A percentile compares a stretch with the other conserved stretches of the same genome.
Conservation (phyloP, 2,888 invertebrate genomes). For the Junonia oenone region DNA sequence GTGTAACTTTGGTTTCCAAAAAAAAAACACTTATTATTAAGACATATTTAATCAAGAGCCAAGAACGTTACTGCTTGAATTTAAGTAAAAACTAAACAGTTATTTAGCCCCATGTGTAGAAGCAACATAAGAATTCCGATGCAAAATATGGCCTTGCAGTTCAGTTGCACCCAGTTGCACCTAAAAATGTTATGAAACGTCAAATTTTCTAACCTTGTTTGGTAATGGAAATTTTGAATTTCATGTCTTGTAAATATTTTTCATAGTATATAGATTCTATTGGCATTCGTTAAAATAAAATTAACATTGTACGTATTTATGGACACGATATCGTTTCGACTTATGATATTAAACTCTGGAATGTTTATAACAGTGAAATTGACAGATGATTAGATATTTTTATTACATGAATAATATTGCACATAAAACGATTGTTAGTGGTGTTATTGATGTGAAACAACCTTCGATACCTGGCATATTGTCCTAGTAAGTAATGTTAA, state of each 20-base stretch:
- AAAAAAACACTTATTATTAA: too few species aligned
- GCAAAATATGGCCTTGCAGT: conserved; percentile 9
- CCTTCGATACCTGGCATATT: background rate
- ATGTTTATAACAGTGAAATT: conserved; percentile 40
- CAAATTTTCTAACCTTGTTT: conserved; percentile 38
- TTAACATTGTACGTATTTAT: background rate
- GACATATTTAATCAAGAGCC: too few species aligned
- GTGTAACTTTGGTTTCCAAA: too few species aligned
- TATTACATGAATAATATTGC: conserved; percentile 23
- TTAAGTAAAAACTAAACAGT: background rate
- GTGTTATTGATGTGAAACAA: background rate
- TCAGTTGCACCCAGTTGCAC: conserved; percentile 9
- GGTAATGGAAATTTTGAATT: conserved; percentile 8
- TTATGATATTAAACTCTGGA: conserved; percentile 22
- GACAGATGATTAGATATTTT: conserved; percentile 35
- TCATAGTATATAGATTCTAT: background rate
- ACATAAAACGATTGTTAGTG: background rate
- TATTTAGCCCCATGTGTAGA: background rate
- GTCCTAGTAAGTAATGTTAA: conserved; percentile 32
- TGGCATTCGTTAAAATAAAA: background rate
- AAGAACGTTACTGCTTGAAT: too few species aligned
- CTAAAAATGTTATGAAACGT: conserved; percentile 26
- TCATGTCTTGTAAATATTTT: background rate
- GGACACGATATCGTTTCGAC: background rate
- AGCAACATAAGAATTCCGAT: background rate